Evolutionary conservation across 2,888 invertebrate species (phyloP), one percentile per base, ranked within the genome.

Genomic region (Pseudanteris insignis): DNA sequence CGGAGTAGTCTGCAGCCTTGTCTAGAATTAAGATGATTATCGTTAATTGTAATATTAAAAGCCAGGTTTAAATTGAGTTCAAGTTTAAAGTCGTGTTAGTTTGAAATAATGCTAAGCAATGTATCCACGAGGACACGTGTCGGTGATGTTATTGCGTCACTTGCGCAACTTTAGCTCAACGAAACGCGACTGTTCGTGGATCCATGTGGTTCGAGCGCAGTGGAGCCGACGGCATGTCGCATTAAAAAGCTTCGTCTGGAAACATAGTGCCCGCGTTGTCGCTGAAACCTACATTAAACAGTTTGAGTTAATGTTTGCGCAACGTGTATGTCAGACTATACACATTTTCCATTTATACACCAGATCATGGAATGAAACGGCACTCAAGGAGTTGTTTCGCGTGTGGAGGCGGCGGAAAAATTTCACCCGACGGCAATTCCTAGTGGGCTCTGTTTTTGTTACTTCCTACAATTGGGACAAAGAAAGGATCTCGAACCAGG

Each of bases 341-440:
- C 88, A 88, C 71, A 82, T 88, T 74, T 82, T 87, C 66, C 83
- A 82, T 46, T 79, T 88, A 41, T 88, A 88, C 69, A 83, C 85
- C 6, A 83, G 82, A 60, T 82, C 87, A 61, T 88, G 88, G 84
- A 87, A 86, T 44, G 85, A 87, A 44, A 79, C 81, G 10, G 85
- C 85, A 1, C 74, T 88, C 1, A 82, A 77, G 53, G 83, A 85
- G 55, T 81, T 87, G 11, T 71, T 86, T 18, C 81, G 76, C 63
- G 7, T 21, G 7, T 21, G 74, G 29, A 79, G 81, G 37, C 64
- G 83, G 2, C 66, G 81, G 3, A 82, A 81, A 13, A 84, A 83
- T 48, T 79, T 85, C 1, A 82, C 81, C 40, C n/a, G n/a, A n/a
- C n/a, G n/a, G n/a, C 83, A 85, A n/a, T 77, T 86, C 33, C 68